phyloP scores from a whole-genome alignment of 2,797 vertebrate species.

The Gambelia wislizenii region DNA sequence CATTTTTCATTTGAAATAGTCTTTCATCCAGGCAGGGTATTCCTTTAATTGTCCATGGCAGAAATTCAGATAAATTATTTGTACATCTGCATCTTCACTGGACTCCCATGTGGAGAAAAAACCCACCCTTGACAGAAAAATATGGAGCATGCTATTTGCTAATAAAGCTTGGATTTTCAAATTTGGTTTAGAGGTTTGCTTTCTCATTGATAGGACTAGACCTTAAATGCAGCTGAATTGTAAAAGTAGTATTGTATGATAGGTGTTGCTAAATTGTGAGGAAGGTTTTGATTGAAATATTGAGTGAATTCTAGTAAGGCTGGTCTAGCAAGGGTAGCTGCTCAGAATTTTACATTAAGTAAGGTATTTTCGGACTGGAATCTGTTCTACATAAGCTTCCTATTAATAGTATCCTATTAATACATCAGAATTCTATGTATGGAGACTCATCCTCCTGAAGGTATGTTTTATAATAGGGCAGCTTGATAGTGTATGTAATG shows the following conservation, averaged over 20 bases:
- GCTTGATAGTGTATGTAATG: background rate
- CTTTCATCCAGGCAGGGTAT: background rate
- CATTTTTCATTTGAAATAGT: background rate
- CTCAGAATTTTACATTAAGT: slow-evolving; percentile 19
- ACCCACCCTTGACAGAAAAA: too few species aligned
- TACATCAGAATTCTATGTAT: background rate
- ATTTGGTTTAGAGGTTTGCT: background rate
- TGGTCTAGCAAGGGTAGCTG: background rate
- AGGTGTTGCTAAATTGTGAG: background rate
- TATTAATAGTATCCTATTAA: background rate
- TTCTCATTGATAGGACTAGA: background rate
- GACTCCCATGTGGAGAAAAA: too few species aligned
- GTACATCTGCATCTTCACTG: too few species aligned
- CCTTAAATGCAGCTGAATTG: background rate
- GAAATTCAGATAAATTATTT: background rate
- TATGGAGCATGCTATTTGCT: background rate
- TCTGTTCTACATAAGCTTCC: background rate
- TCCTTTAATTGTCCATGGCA: background rate
- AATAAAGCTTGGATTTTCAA: background rate
- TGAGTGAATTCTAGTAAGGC: slow-evolving; percentile 34
- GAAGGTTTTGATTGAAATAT: slow-evolving; percentile 9
- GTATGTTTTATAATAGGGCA: background rate
- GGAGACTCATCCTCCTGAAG: background rate
- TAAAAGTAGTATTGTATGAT: background rate
- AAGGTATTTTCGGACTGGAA: background rate